Evolutionary conservation across 2,113 vertebrate species (phyloP).

Genomic region (Psophia crepitans): DNA sequence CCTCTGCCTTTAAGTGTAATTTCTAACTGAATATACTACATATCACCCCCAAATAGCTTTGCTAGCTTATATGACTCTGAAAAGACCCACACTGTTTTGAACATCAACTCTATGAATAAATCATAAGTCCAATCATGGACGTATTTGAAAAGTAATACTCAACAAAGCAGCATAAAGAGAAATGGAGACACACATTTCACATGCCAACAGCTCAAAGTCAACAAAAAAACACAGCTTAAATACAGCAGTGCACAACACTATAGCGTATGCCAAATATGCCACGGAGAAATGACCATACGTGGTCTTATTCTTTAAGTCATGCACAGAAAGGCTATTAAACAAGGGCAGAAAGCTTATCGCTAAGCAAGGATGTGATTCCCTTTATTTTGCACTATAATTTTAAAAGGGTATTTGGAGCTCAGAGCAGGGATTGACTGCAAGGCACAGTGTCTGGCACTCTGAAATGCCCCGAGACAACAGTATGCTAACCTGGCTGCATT

Average conservation of each 20-base stretch:
- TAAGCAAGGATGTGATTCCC: neutral
- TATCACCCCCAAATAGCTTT: neutral
- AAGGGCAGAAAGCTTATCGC: neutral
- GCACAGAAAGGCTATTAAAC: neutral
- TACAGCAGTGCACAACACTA: neutral
- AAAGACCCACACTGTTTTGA: neutral
- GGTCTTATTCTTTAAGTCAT: neutral
- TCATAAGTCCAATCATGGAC: neutral
- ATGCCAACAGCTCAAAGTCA: neutral
- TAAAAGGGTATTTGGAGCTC: neutral
- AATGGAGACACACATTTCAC: neutral
- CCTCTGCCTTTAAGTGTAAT: neutral
- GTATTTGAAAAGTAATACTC: neutral
- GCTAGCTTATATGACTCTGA: neutral
- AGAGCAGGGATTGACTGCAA: neutral
- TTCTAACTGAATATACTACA: neutral
- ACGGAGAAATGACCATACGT: neutral
- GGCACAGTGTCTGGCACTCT: neutral
- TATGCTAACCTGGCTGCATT: neutral
- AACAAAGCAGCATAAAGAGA: neutral
- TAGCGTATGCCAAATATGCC: neutral
- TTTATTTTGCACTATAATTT: neutral
- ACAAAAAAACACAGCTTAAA: neutral
- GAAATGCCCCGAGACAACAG: rapidly evolving
- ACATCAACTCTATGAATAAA: neutral